A percentile compares a stretch with the other conserved stretches of the same genome.
These are phyloP conservation scores for Arvicanthis niloticus DNA, from an alignment of 2,113 vertebrate genomes.

Conservation along the genomic window DNA sequence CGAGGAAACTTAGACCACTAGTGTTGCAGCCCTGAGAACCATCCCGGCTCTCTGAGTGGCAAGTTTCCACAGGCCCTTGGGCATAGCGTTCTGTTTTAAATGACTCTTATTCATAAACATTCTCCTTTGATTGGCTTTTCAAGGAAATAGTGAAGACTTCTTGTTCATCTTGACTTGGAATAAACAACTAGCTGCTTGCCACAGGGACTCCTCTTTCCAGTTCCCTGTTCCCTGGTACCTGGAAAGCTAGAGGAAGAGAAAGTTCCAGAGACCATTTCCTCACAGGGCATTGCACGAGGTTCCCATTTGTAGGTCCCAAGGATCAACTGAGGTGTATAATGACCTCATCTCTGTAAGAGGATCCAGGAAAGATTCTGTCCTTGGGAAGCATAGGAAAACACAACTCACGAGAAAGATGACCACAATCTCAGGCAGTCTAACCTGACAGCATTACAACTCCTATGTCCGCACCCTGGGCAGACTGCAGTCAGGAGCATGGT, in stretches of 20 bases:
- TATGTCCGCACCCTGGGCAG: background rate
- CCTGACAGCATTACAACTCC: background rate
- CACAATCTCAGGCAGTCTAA: background rate
- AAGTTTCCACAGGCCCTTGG: background rate
- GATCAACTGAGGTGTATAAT: background rate
- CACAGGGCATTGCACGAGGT: background rate
- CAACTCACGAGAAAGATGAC: background rate
- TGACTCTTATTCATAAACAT: background rate
- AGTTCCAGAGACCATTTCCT: constrained; percentile 21
- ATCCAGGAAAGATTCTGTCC: background rate
- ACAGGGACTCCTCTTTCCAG: background rate
- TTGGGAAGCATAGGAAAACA: background rate
- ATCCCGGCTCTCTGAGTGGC: background rate
- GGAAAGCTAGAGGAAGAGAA: constrained; percentile 5
- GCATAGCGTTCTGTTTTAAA: background rate
- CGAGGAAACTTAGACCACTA: background rate
- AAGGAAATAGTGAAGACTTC: background rate
- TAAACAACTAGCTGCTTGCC: background rate
- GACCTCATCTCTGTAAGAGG: background rate
- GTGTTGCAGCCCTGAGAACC: background rate
- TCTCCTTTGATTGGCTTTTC: background rate
- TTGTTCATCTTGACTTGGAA: background rate
- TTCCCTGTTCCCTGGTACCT: background rate
- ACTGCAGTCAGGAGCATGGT: background rate
- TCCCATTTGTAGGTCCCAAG: background rate